These are phyloP conservation scores for Notothenia coriiceps DNA, from an alignment of 2,113 vertebrate species.

Conservation along the genomic window DNA sequence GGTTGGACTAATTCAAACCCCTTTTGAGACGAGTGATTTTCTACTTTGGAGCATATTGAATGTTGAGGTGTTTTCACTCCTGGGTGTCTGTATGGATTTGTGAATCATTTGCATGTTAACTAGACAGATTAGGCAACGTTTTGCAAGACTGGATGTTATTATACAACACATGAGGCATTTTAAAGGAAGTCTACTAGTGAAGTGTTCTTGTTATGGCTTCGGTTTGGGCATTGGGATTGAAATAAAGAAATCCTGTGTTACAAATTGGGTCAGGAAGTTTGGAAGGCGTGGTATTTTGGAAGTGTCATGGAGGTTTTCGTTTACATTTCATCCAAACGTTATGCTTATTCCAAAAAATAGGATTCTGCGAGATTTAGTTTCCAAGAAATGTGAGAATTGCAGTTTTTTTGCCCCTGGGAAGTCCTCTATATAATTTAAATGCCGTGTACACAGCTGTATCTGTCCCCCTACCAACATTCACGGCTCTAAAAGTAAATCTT, in stretches of 20 bases:
- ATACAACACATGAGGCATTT: background rate
- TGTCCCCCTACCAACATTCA: background rate
- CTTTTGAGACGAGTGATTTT: background rate
- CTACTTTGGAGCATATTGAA: background rate
- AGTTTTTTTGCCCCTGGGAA: background rate
- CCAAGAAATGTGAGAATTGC: background rate
- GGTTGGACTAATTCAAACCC: no score
- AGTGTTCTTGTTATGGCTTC: background rate
- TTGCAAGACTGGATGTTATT: background rate
- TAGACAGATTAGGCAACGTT: background rate
- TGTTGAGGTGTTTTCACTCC: background rate
- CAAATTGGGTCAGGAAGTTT: background rate
- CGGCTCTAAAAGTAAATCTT: background rate
- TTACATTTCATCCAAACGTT: background rate
- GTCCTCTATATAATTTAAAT: background rate
- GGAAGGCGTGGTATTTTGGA: background rate
- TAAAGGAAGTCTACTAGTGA: conserved; percentile 3
- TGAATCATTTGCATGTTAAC: conserved; percentile 5
- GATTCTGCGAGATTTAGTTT: no score
- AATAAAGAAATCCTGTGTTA: no score
- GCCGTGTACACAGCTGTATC: background rate
- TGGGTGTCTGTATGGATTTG: background rate
- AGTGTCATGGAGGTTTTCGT: background rate
- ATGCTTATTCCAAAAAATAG: background rate
- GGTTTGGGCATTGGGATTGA: background rate